Evolutionary conservation across 2,888 invertebrate genomes (phyloP), one percentile per base, ranked within the genome.

Genomic region (Ceratothoa steindachneri): DNA sequence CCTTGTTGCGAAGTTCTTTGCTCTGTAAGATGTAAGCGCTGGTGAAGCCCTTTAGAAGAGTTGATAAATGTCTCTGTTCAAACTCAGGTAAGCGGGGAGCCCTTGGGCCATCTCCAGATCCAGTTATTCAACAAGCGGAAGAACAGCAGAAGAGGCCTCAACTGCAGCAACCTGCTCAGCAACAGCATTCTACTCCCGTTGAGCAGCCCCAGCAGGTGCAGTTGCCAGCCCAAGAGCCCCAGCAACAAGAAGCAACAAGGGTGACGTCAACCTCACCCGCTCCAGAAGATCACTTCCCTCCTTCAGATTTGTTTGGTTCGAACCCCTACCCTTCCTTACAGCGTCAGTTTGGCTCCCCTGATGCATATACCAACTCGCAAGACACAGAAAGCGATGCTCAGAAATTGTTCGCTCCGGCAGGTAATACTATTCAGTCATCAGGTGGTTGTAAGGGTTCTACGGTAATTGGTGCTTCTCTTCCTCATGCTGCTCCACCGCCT

Each of bases 331-430:
- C 60, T 24, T 22, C 27, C 53, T 53, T 24, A 19, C 69, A 69
- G 52, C 53, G 53, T 27, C 51, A 69, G 28, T 41, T 41, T 41
- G 41, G 41, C 5, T 41, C 41, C 15, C 41, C 41, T 15, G 41
- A 41, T 15, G 15, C 41, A 9, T 15, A 41, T 5, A 41, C 41
- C 41, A 41, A 41, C 41, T 24, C n/a, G 24, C 60, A 60, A 24
- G 22, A 19, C 12, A 1, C 24, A 1, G 19, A n/a, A 24, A 12
- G 22, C 12, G 60, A 60, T 22, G 30, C 31, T 0, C 89, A 89
- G 81, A 88, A 87, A 80, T 84, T 90, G 68, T 90, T 90, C 82
- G 89, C 89, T 82, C 86, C 88, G 77, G 87, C 90, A 80, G 85
- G 86, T 86, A 82, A 82, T 71, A 64, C 22, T 60, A 51, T 15